Evolutionary conservation across 2,888 invertebrate genomes (phyloP), one percentile per base, ranked within the genome.

Genomic region (Flabesymbios commensalis): DNA sequence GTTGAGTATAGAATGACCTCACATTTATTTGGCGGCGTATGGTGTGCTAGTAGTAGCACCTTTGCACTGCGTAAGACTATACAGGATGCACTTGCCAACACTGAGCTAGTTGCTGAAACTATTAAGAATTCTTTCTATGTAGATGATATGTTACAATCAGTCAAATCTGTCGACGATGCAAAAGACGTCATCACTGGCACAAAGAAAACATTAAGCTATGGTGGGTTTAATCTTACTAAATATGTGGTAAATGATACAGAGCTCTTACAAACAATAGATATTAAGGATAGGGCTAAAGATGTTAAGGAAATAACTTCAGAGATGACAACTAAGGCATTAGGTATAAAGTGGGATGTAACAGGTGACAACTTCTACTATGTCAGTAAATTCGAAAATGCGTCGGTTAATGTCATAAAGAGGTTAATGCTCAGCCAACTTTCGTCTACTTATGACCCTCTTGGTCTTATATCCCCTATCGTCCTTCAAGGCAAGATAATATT

Each of bases 281-380:
- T 14, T 14, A n/a, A 36, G n/a, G 39, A 36, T n/a, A 36, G 39
- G n/a, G 39, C 39, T 10, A 14, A n/a, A 10, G 39, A 36, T 14
- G 39, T n/a, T 14, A n/a, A 36, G 39, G n/a, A n/a, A 36, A 10
- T 14, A 36, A n/a, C n/a, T n/a, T n/a, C n/a, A n/a, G n/a, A n/a
- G n/a, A 67, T 67, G 3, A 17, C 39, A n/a, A 49, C 48, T 39
- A 24, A 36, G 31, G 31, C 54, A 5, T 31, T 59, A 19, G 69
- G 71, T 22, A 43, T 65, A n/a, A 52, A 64, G 24, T 70, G 70
- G 72, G 64, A 63, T 52, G 54, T 68, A 2, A 62, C 65, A n/a
- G 61, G 60, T 19, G 70, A 72, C 48, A 29, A 48, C 2, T 65
- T 73, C 55, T 61, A 60, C 22, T 71, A 68, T 53, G 39, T 55